Evolutionary conservation across 2,888 invertebrate species (phyloP), one percentile per base, ranked within the genome.

Genomic region (Apamea crenata): DNA sequence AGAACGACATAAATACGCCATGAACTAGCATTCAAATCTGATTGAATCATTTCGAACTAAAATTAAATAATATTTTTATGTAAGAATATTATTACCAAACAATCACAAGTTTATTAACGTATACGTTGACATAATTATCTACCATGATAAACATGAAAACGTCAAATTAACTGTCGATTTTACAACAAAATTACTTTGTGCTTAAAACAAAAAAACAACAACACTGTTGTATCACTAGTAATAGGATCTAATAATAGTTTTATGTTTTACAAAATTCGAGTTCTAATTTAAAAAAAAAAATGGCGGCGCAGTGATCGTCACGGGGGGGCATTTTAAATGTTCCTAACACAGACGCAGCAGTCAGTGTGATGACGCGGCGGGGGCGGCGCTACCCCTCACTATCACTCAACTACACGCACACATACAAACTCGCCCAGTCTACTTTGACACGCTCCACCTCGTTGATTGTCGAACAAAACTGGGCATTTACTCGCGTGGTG

Each of bases 301-400:
- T 96, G 96, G 96, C 96, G 91, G 94, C 94, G 85, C 90, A 91
- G 92, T 95, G 94, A 96, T 96, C 95, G 96, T 96, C 95, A 96
- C 93, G 93, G 95, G 96, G 96, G 95, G 95, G 95, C 93, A 96
- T 96, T 96, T 96, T 95, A 96, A 96, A 96, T 96, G 96, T 96
- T 95, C 95, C 96, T 96, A 96, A 96, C 96, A 96, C 95, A 96
- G 92, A 94, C 94, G 95, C 95, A 95, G 94, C 93, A 95, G 96
- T 96, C 96, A 96, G 93, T 91, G 88, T 93, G 95, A 96, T 96
- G 96, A 96, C 95, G 95, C 93, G 92, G 82, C 91, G 95, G 95
- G 95, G 95, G 95, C 91, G 95, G 93, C 78, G 85, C 92, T 87
- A 90, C 94, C 95, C 94, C 92, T 91, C 93, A 95, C 96, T 95